Percentiles rank a stretch among this genome's conserved stretches.
These are phyloP conservation scores for Phoeniculus purpureus DNA, from an alignment of 2,797 vertebrate genomes.

Conservation along the genomic window DNA sequence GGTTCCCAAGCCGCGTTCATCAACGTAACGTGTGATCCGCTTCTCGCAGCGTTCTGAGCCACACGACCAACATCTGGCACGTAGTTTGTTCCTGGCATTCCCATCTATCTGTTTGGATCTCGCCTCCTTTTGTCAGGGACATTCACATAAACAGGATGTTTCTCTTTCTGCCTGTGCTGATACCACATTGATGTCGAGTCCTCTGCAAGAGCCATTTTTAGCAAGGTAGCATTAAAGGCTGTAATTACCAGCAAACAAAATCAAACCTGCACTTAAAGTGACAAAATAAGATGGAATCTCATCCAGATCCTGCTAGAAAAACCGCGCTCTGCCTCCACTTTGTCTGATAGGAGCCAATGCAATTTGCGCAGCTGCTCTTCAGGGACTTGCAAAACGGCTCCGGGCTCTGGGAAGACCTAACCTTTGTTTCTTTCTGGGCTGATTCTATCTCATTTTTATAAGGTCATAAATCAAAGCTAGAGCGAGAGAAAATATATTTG, in stretches of 20 bases:
- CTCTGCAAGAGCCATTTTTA: slow-evolving; percentile 56
- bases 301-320: slow-evolving; percentile 59
- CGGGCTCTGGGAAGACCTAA: slow-evolving; percentile 55
- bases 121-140: slow-evolving; percentile 55
- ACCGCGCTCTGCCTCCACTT: slow-evolving; percentile 48
- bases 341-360: slow-evolving; percentile 56
- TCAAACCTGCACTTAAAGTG: slow-evolving; percentile 55
- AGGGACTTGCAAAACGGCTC: slow-evolving; percentile 66
- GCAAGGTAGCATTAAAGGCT: slow-evolving; percentile 48
- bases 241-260: slow-evolving; percentile 58
- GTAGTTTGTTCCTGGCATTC: slow-evolving; percentile 43
- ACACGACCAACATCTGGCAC: slow-evolving; percentile 51
- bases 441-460: slow-evolving; percentile 60
- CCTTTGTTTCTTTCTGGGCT: slow-evolving; percentile 50
- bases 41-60: slow-evolving; percentile 21
- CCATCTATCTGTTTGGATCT: slow-evolving; percentile 64
- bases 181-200: not conserved
- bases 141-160: slow-evolving; percentile 69
- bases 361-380: slow-evolving; percentile 72
- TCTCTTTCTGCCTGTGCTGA: slow-evolving; percentile 42
- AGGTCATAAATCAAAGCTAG: slow-evolving; percentile 65
- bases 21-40: slow-evolving; percentile 42
- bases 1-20: slow-evolving; percentile 21
- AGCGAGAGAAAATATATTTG: slow-evolving; percentile 53
- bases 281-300: slow-evolving; percentile 65